A percentile compares a stretch with the other conserved stretches of the same genome.
These are phyloP conservation scores for Paedocypris sp. DNA, from an alignment of 2,113 vertebrate genomes.

Conservation along the genomic window DNA sequence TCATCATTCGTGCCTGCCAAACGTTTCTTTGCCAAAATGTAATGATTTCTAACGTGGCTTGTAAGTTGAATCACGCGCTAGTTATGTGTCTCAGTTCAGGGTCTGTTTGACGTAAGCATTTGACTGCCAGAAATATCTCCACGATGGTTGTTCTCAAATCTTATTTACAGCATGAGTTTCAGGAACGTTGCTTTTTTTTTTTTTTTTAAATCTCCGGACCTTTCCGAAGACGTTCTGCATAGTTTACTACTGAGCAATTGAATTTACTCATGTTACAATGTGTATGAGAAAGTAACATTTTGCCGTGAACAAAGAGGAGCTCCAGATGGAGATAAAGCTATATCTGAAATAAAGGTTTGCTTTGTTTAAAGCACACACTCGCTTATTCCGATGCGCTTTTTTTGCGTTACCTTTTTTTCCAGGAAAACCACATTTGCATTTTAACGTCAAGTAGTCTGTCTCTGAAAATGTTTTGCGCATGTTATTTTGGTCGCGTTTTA, in stretches of 20 bases:
- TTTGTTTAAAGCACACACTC: constrained; percentile 13
- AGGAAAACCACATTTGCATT: too few relatives aligned
- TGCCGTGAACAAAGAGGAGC: constrained; percentile 8
- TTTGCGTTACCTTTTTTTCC: too few relatives aligned
- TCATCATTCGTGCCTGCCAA: constrained; percentile 18
- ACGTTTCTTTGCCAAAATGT: constrained; percentile 20
- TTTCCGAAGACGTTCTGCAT: not conserved
- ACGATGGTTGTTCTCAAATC: constrained; percentile 8
- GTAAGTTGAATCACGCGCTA: not conserved
- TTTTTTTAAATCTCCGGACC: not conserved
- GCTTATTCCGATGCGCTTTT: not conserved
- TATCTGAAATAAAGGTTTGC: constrained; percentile 17
- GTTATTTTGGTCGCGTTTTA: too few relatives aligned
- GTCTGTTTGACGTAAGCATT: constrained; percentile 9
- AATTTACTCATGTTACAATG: not conserved
- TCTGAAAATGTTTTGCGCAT: too few relatives aligned
- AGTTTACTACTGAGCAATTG: constrained; percentile 20
- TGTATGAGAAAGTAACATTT: constrained; percentile 13
- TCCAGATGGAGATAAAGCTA: constrained; percentile 7
- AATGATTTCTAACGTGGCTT: constrained; percentile 6
- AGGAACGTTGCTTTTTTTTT: constrained; percentile 4
- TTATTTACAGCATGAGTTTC: constrained; percentile 15
- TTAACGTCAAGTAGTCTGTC: too few relatives aligned
- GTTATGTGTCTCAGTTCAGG: constrained; percentile 1
- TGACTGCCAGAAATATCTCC: not conserved